phyloP scores from a whole-genome alignment of 2,797 vertebrate species.

The Micromesistius poutassou region DNA sequence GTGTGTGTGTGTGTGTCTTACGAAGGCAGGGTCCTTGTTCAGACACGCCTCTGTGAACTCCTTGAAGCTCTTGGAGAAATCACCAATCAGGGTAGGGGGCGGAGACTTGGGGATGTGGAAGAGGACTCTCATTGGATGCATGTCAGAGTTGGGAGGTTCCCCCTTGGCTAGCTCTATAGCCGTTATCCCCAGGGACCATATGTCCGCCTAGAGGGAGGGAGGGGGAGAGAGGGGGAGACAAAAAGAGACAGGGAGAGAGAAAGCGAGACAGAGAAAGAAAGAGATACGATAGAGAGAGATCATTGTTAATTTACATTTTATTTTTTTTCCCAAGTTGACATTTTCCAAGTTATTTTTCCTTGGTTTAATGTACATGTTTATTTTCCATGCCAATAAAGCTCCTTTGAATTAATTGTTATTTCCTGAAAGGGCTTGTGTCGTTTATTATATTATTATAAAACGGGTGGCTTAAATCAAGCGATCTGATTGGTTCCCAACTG shows the following conservation, averaged over 20 bases:
- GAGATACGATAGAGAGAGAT: background rate
- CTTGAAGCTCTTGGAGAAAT: conserved; percentile 89
- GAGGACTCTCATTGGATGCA: conserved; percentile 92
- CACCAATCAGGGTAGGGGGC: conserved; percentile 84
- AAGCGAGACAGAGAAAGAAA: too few relatives aligned
- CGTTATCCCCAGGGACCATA: conserved; percentile 94
- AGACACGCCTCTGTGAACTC: conserved; percentile 92
- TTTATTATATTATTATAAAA: background rate
- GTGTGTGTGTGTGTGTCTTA: conserved; percentile 62
- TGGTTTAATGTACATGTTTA: background rate
- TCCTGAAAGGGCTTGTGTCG: background rate
- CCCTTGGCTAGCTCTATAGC: conserved; percentile 92
- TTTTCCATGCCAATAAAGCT: background rate
- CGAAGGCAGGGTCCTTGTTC: conserved; percentile 91
- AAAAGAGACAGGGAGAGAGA: background rate
- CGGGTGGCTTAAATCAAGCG: too few relatives aligned
- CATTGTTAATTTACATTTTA: background rate
- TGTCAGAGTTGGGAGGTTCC: conserved; percentile 88
- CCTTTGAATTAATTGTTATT: background rate
- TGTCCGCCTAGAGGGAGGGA: conserved; percentile 79
- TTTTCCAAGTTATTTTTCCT: background rate
- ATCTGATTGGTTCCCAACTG: too few relatives aligned
- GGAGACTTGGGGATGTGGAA: conserved; percentile 94
- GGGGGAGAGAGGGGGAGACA: background rate
- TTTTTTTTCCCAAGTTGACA: too few relatives aligned